Evolutionary conservation across 2,113 vertebrate species (phyloP), one percentile per base, ranked within the genome.

Genomic region (Nematolebias whitei): DNA sequence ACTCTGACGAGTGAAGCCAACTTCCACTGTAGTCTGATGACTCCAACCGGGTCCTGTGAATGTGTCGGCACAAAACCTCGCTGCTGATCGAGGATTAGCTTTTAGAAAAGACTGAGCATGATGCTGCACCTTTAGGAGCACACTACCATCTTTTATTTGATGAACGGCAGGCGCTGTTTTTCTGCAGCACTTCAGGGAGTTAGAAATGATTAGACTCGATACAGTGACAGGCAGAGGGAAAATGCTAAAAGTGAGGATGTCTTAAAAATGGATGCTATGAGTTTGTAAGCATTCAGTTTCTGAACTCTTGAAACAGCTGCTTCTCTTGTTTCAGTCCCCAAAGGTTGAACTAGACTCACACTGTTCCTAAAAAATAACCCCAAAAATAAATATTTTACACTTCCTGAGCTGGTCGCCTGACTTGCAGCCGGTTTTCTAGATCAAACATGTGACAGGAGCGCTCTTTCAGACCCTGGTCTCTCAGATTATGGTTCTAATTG

Each of bases 401-500:
- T 35, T 35, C 1, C 32, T 35, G 32, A 35, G 9, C 32, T 10
- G 32, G 32, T 35, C 0, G 16, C 23, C n/a, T 55, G 22, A 35
- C n/a, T 12, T 19, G 13, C 41, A n/a, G 29, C 12, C 9, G 10
- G 24, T 18, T 51, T 65, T 38, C 57, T 13, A 64, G 41, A 45
- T 69, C 24, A 73, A 67, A 69, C 54, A 3, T 44, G 53, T 61
- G 44, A 44, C 10, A 10, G 16, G 24, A 54, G 12, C 50, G 35
- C 40, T 44, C 4, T 66, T 71, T 61, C 6, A 12, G 19, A 13
- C 6, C 52, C 26, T 55, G 47, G 2, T 43, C 16, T 51, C 19
- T 73, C 52, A 63, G 13, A 71, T 56, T 39, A 63, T 90, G 63
- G 7, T 66, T 79, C 5, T 48, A 7, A 24, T 86, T 81, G 88